A percentile compares a stretch with the other conserved stretches of the same genome.
Evolutionary conservation across 1,140 invertebrate species (phyloP).

Genomic region (Gryllus bimaculatus): DNA sequence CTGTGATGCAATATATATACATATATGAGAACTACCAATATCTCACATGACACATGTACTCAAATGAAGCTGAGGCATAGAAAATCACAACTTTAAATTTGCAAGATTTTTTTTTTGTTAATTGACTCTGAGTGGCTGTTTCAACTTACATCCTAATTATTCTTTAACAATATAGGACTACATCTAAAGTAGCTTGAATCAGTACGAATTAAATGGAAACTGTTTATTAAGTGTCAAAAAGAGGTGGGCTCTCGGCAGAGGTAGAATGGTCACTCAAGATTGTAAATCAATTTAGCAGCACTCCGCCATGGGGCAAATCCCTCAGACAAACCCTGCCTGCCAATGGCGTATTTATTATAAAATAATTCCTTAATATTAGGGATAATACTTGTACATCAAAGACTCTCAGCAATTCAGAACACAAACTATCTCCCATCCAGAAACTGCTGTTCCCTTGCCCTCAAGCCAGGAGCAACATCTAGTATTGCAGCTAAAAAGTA

Average conservation of each 20-base stretch:
- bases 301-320: background rate
- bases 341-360: background rate
- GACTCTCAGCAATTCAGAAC: background rate
- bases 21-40: background rate
- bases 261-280: background rate
- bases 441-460: background rate
- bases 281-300: background rate
- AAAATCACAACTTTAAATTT: slow-evolving; percentile 7
- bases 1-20: slow-evolving; percentile 5
- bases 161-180: slow-evolving; percentile 1
- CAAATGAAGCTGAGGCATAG: slow-evolving; percentile 10
- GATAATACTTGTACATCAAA: background rate
- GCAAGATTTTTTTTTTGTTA: slow-evolving; percentile 9
- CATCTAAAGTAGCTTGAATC: slow-evolving; percentile 3
- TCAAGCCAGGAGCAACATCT: background rate
- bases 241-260: background rate
- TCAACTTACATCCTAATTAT: slow-evolving; percentile 9
- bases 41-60: background rate
- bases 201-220: slow-evolving; percentile 7
- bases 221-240: background rate
- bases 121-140: slow-evolving; percentile 12
- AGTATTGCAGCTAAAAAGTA: background rate
- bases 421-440: background rate
- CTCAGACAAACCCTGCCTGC: background rate
- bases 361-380: slow-evolving; percentile 6